Evolutionary conservation across 1,140 invertebrate genomes (phyloP).

Genomic region (Glomeris maerens): DNA sequence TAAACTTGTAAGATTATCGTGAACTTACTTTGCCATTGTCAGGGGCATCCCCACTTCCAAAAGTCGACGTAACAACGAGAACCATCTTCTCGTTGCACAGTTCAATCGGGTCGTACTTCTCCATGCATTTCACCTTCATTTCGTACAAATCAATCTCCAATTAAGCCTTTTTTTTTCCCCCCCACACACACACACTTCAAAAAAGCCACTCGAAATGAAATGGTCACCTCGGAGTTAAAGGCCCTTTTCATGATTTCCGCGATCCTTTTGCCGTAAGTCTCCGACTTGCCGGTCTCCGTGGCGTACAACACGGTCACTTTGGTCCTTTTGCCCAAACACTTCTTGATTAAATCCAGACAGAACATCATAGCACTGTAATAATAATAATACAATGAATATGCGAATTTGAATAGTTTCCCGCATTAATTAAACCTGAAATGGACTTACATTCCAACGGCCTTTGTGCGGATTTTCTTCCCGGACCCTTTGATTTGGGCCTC

Average conservation of each 20-base stretch:
- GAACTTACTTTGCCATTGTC: slow-evolving; percentile 28
- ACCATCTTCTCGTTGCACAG: slow-evolving; percentile 25
- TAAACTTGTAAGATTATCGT: neutral
- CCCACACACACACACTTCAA: neutral
- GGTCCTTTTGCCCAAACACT: slow-evolving; percentile 74
- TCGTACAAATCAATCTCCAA: too few relatives aligned
- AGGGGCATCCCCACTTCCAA: slow-evolving; percentile 31
- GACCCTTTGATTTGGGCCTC: neutral
- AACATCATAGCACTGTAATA: slow-evolving; percentile 79
- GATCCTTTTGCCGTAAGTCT: slow-evolving; percentile 82
- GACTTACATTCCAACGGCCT: slow-evolving; percentile 75
- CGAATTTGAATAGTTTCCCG: too few relatives aligned
- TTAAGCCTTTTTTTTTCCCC: too few relatives aligned
- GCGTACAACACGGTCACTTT: slow-evolving; percentile 87
- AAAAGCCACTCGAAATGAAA: too few relatives aligned
- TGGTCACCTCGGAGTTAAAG: slow-evolving; percentile 73
- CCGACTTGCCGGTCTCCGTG: slow-evolving; percentile 88
- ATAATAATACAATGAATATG: neutral
- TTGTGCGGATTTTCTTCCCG: slow-evolving; percentile 83
- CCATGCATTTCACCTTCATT: slow-evolving; percentile 25
- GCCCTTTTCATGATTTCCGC: slow-evolving; percentile 81
- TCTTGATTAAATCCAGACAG: slow-evolving; percentile 86
- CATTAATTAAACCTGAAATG: neutral
- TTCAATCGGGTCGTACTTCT: slow-evolving; percentile 25
- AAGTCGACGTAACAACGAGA: slow-evolving; percentile 29